These are phyloP conservation scores for Umimayanthus chanpuru DNA, from an alignment of 92 coral and sea anemone species.

Conservation along the genomic window DNA sequence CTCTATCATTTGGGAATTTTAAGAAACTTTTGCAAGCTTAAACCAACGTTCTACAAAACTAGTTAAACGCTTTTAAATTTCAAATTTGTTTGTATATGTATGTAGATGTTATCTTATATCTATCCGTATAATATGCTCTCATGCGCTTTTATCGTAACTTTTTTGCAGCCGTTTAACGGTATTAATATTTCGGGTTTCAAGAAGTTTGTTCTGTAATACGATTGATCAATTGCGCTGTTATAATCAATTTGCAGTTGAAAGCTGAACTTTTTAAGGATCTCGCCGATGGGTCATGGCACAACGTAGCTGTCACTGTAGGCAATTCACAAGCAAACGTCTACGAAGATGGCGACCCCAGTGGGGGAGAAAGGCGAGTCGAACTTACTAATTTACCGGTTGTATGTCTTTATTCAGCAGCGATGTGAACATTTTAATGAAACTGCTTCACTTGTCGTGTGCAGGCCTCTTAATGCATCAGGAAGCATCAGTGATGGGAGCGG, in stretches of 20 bases:
- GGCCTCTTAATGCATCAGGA: conserved; percentile 56
- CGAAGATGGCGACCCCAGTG: conserved; percentile 58
- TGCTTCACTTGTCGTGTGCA: conserved; percentile 3
- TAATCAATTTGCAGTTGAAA: conserved; percentile 50
- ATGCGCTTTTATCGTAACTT: neutral
- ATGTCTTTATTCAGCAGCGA: neutral
- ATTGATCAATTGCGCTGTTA: too few relatives aligned
- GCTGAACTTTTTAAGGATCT: conserved; percentile 62
- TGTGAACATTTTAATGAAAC: neutral
- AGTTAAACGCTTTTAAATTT: too few relatives aligned
- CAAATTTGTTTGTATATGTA: too few relatives aligned
- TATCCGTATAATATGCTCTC: neutral
- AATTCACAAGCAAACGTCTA: conserved; percentile 57
- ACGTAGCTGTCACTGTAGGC: conserved; percentile 66
- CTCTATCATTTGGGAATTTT: too few relatives aligned
- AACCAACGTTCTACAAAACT: too few relatives aligned
- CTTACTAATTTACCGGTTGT: neutral
- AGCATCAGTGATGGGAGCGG: conserved; percentile 54
- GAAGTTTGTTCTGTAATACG: neutral
- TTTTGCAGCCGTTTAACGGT: neutral
- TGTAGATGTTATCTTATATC: too few relatives aligned
- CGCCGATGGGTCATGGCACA: conserved; percentile 78
- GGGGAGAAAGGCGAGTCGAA: conserved; percentile 24
- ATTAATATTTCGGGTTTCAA: too few relatives aligned
- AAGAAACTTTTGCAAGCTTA: too few relatives aligned